phyloP scores from a whole-genome alignment of 2,113 vertebrate species.

The Myiopsitta monachus region DNA sequence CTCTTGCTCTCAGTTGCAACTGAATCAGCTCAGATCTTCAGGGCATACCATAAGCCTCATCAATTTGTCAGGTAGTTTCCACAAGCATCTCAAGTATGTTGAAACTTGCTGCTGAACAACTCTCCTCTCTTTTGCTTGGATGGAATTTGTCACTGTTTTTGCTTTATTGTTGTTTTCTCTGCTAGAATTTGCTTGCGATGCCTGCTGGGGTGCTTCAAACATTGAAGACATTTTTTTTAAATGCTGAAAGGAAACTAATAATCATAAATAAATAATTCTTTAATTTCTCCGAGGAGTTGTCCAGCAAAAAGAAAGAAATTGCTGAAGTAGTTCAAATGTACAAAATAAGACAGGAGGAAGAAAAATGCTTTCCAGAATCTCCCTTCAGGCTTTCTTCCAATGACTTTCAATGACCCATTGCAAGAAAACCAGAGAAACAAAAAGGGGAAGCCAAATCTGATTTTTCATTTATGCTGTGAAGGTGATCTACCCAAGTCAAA shows the following conservation, averaged over 20 bases:
- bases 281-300: conserved; percentile 63
- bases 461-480: not conserved
- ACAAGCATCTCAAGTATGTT: not conserved
- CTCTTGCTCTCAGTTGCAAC: not conserved
- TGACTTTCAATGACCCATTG: conserved; percentile 32
- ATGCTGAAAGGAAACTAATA: conserved; percentile 60
- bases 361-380: conserved; percentile 41
- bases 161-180: conserved; percentile 5
- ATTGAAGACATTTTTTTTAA: conserved; percentile 46
- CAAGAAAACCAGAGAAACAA: conserved; percentile 27
- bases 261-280: conserved; percentile 68
- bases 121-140: not conserved
- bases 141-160: conserved; percentile 20
- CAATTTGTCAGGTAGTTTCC: conserved; percentile 5
- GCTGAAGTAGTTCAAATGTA: conserved; percentile 56
- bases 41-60: not conserved
- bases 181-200: not conserved
- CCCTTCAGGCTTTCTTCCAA: conserved; percentile 45
- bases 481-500: conserved; percentile 1
- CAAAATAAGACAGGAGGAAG: conserved; percentile 29
- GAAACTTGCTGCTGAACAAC: not conserved
- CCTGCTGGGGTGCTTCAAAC: conserved; percentile 50
- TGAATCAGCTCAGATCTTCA: conserved; percentile 5
- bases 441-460: not conserved
- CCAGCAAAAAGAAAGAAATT: conserved; percentile 52